Base-by-base conservation (phyloP, 2,888 invertebrate species). In the Synergus gifuensis region DNA sequence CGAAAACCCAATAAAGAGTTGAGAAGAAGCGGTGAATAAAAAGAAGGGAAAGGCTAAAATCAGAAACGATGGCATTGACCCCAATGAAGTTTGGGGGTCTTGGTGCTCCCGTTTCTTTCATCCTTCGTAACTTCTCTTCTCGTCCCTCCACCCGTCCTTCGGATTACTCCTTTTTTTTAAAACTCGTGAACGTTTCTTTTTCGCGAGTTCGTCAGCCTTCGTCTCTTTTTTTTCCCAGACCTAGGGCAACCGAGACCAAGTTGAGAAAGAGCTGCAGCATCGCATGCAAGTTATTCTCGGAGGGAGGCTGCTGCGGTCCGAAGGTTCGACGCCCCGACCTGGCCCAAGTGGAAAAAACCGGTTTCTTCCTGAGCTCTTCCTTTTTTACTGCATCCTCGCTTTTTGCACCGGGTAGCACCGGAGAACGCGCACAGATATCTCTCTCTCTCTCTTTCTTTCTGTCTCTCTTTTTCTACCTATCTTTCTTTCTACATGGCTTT, bases 291-390 rank as follows among this genome's bases (percentile, higher is more conserved):
- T 91, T 92, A 92, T 92, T 92, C 92, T 92, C 89, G 91, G 91
- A 90, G 91, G 91, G 90, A 90, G 89, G 82, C 81, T 76, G 81
- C 86, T 88, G 90, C 89, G 88, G 89, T 89, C 89, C 90, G 89
- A 89, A 92, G 91, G 92, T 92, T 92, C 92, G 92, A 91, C 92
- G 92, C 92, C 92, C 92, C 92, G 92, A 92, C 92, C 92, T 92
- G 92, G 92, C 91, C 91, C 92, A 91, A 91, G 91, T 91, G 92
- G 92, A 92, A 92, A 92, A 92, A 92, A 92, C 92, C 92, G 92
- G 92, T 92, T 92, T 91, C 91, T 91, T 91, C 90, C 87, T 87
- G 86, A 86, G 86, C 88, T 85, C 87, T 90, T 89, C 88, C 89
- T 91, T 90, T 90, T 90, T 90, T 89, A 87, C 87, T 87, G 87